A percentile compares a stretch with the other conserved stretches of the same genome.
Conservation (phyloP, 2,113 vertebrate genomes). For the Argyrosomus japonicus region DNA sequence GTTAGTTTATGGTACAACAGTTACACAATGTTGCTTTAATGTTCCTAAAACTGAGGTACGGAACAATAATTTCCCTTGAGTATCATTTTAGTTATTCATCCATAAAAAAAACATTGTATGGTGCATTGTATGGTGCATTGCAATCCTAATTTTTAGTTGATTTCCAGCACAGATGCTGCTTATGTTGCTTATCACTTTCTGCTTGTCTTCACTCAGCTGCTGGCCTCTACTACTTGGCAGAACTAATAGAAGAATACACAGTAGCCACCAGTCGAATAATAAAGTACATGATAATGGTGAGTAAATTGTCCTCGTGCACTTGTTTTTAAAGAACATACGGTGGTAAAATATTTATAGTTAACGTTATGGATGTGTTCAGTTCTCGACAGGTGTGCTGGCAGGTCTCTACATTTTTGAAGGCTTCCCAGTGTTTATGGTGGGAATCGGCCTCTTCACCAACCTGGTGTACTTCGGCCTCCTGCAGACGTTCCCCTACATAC, state of each 20-base stretch:
- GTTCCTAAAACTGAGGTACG: no score
- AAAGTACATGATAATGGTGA: slow-evolving; percentile 98
- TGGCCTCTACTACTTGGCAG: slow-evolving; percentile 95
- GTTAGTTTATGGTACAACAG: no score
- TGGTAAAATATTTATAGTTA: neutral
- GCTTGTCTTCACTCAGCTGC: slow-evolving; percentile 84
- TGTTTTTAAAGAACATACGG: neutral
- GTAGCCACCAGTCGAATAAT: slow-evolving; percentile 95
- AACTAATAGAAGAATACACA: slow-evolving; percentile 96
- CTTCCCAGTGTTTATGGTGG: slow-evolving; percentile 91
- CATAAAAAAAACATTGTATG: no score
- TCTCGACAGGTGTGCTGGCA: slow-evolving; percentile 91
- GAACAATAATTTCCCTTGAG: no score
- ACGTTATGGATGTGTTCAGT: slow-evolving; percentile 79
- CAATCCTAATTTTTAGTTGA: neutral
- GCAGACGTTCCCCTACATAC: slow-evolving; percentile 95
- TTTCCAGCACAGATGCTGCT: neutral
- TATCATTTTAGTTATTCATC: no score
- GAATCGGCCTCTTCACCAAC: slow-evolving; percentile 95
- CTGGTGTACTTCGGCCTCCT: slow-evolving; percentile 95
- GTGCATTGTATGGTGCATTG: no score
- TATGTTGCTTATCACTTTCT: neutral
- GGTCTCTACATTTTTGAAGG: slow-evolving; percentile 93
- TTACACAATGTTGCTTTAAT: no score
- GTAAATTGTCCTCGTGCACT: slow-evolving; percentile 47